Percentiles rank a stretch among this genome's conserved stretches.
Conservation (phyloP, 2,113 vertebrate genomes). For the Etheostoma cragini region DNA sequence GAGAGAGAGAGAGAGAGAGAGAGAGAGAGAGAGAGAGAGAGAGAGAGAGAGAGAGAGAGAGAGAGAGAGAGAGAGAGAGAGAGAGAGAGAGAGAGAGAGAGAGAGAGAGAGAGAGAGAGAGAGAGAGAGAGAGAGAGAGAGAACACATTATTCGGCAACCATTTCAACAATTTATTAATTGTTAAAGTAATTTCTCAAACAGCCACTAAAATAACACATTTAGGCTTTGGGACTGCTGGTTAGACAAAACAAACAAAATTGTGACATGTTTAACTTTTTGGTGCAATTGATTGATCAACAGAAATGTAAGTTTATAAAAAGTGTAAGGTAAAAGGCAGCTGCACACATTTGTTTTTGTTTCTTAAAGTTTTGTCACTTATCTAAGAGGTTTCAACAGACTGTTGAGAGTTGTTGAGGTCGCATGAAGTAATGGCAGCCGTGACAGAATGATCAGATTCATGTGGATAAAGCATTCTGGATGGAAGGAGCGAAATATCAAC, state of each 20-base stretch:
- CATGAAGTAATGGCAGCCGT: not conserved
- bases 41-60: not conserved
- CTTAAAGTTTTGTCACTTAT: not conserved
- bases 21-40: not conserved
- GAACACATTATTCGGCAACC: no score
- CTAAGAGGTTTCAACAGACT: not conserved
- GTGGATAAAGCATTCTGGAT: not conserved
- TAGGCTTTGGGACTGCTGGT: not conserved
- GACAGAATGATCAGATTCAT: not conserved
- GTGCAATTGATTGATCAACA: not conserved
- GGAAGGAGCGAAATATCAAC: not conserved
- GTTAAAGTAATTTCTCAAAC: not conserved
- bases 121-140: not conserved
- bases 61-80: not conserved
- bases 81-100: not conserved
- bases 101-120: not conserved
- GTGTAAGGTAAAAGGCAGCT: not conserved
- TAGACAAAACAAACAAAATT: not conserved
- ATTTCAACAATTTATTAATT: not conserved
- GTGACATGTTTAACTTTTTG: not conserved
- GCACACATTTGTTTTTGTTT: not conserved
- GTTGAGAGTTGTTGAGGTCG: no score
- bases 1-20: not conserved
- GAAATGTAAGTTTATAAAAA: not conserved
- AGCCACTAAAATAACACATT: not conserved